A percentile compares a stretch with the other conserved stretches of the same genome.
These are phyloP conservation scores for Drosophila tropicalis DNA, from an alignment of 1,140 invertebrate species.

Conservation along the genomic window DNA sequence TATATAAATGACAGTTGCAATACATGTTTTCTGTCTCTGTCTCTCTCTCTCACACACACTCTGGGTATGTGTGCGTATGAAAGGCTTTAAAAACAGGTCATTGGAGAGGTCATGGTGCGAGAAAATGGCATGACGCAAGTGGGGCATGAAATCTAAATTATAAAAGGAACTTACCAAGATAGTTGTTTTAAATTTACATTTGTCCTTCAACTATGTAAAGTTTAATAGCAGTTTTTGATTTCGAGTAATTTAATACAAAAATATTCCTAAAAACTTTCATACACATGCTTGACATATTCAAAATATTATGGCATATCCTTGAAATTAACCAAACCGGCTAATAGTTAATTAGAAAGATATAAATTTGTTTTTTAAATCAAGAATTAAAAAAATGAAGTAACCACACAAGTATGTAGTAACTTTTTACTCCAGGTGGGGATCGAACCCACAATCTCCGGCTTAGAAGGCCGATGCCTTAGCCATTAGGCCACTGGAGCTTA, in stretches of 20 bases:
- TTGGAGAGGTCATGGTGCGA: slow-evolving; percentile 1
- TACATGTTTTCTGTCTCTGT: background rate
- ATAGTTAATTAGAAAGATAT: too few species aligned
- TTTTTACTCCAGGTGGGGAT: background rate
- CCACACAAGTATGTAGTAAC: too few species aligned
- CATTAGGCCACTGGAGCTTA: background rate
- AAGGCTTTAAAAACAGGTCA: slow-evolving; percentile 13
- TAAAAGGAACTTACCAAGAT: background rate
- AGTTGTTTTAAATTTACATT: background rate
- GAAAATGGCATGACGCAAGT: background rate
- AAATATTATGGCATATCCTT: too few species aligned
- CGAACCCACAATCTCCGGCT: slow-evolving; percentile 4
- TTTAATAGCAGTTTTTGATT: too few species aligned
- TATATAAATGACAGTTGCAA: slow-evolving; percentile 15
- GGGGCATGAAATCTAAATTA: background rate
- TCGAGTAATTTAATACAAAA: too few species aligned
- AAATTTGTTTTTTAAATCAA: too few species aligned
- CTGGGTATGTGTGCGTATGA: background rate
- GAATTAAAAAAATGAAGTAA: too few species aligned
- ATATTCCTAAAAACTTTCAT: too few species aligned
- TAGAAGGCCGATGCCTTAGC: slow-evolving; percentile 1
- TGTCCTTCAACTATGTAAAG: background rate
- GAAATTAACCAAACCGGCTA: too few species aligned
- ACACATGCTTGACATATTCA: too few species aligned
- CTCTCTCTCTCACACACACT: too few species aligned